A percentile compares a stretch with the other conserved stretches of the same genome.
Evolutionary conservation across 1,140 invertebrate species (phyloP).

Genomic region (Hyles euphorbiae): DNA sequence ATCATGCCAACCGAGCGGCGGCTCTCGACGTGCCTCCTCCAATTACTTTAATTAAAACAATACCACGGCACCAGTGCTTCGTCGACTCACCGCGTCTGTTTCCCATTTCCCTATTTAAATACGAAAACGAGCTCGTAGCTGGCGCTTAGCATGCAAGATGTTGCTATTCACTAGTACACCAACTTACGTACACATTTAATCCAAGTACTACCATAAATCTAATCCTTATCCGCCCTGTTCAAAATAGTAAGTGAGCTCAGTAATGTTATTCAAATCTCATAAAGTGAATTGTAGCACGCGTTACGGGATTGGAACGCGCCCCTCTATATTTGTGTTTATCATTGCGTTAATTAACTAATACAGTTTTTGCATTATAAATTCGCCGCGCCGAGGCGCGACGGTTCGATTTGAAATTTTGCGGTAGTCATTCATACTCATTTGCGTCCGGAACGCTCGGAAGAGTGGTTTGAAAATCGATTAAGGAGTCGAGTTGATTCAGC

Average conservation of each 20-base stretch:
- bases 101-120: conserved; percentile 75
- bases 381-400: background rate
- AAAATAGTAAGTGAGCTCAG: too few species aligned
- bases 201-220: conserved; percentile 2
- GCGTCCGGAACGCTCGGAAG: conserved; percentile 45
- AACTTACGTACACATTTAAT: conserved; percentile 24
- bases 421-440: conserved; percentile 42
- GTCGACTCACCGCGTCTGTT: conserved; percentile 70
- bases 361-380: too few species aligned
- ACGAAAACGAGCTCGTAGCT: conserved; percentile 68
- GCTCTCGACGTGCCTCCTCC: conserved; percentile 69
- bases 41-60: conserved; percentile 75
- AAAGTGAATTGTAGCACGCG: too few species aligned
- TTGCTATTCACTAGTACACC: conserved; percentile 50
- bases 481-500: conserved; percentile 69
- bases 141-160: conserved; percentile 66
- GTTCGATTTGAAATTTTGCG: conserved; percentile 15
- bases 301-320: too few species aligned
- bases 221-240: background rate
- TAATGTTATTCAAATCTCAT: too few species aligned
- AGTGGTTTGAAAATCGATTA: conserved; percentile 69
- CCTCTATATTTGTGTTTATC: too few species aligned
- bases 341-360: too few species aligned
- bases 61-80: conserved; percentile 68
- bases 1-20: conserved; percentile 67